These are phyloP conservation scores for Paracanthobrama guichenoti DNA, from an alignment of 2,113 vertebrate genomes.

Conservation along the genomic window DNA sequence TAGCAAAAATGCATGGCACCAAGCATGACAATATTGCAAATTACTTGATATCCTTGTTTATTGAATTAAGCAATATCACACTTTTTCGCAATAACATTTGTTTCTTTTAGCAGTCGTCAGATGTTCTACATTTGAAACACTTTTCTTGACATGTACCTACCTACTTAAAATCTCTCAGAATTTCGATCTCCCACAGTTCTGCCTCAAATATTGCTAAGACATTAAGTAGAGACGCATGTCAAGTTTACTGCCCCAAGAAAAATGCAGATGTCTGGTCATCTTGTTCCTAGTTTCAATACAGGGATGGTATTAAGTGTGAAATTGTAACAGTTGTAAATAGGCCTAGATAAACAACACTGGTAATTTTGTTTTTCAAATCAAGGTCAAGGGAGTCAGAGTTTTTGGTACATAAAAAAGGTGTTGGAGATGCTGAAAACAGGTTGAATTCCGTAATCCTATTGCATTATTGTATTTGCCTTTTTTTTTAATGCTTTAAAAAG, in stretches of 20 bases:
- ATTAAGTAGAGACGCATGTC: too few species aligned
- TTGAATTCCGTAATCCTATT: background rate
- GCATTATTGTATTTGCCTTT: slow-evolving; percentile 19
- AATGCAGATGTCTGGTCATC: background rate
- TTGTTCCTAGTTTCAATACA: background rate
- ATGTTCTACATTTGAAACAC: background rate
- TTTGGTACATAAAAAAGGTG: too few species aligned
- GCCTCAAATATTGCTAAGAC: background rate
- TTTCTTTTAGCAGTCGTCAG: background rate
- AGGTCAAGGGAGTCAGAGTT: background rate
- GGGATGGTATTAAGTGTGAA: background rate
- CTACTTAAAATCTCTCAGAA: background rate
- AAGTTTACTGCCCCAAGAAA: too few species aligned
- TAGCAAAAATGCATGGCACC: background rate
- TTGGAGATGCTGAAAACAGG: background rate
- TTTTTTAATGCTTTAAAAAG: slow-evolving; percentile 10
- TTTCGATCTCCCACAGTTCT: background rate
- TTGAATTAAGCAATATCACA: background rate
- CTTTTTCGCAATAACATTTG: background rate
- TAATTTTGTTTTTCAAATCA: background rate
- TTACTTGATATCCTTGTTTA: background rate
- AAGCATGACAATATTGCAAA: background rate
- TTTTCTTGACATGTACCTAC: background rate
- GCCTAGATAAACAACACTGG: background rate
- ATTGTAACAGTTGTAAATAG: background rate